Percentiles rank a stretch among this genome's conserved stretches.
Evolutionary conservation across 2,113 vertebrate species (phyloP).

Genomic region (Rhinoderma darwinii): DNA sequence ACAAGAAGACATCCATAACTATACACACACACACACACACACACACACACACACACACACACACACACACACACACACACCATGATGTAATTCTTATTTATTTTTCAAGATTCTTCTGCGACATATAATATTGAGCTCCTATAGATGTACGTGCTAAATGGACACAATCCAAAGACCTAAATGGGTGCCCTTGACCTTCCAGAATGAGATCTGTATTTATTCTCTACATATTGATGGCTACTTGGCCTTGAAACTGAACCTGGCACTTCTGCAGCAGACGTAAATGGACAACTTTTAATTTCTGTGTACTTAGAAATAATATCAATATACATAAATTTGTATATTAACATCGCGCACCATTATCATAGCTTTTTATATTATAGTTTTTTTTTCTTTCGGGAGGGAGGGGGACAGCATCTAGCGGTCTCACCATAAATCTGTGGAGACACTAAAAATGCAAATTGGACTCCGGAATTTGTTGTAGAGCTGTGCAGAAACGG

Average conservation of each 20-base stretch:
- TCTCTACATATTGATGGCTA: background rate
- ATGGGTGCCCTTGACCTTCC: slow-evolving; percentile 8
- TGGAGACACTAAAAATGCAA: background rate
- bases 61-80: too few relatives aligned
- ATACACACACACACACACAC: too few relatives aligned
- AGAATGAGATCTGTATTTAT: slow-evolving; percentile 16
- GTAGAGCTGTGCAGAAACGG: background rate
- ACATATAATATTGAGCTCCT: too few relatives aligned
- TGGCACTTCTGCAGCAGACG: background rate
- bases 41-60: too few relatives aligned
- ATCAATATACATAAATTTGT: background rate
- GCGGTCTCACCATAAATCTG: background rate
- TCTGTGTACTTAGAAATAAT: background rate
- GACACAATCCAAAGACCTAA: background rate
- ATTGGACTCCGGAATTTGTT: background rate
- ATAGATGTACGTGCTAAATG: background rate
- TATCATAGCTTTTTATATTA: background rate
- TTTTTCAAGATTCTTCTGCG: background rate
- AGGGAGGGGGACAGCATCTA: background rate
- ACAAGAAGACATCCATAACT: too few relatives aligned
- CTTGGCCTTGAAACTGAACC: slow-evolving; percentile 37
- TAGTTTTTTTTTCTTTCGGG: background rate
- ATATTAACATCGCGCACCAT: background rate
- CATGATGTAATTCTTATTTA: too few relatives aligned
- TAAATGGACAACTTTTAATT: background rate